Evolutionary conservation across 2,797 vertebrate species (phyloP), one percentile per base, ranked within the genome.

Genomic region (Muscicapa comitata): DNA sequence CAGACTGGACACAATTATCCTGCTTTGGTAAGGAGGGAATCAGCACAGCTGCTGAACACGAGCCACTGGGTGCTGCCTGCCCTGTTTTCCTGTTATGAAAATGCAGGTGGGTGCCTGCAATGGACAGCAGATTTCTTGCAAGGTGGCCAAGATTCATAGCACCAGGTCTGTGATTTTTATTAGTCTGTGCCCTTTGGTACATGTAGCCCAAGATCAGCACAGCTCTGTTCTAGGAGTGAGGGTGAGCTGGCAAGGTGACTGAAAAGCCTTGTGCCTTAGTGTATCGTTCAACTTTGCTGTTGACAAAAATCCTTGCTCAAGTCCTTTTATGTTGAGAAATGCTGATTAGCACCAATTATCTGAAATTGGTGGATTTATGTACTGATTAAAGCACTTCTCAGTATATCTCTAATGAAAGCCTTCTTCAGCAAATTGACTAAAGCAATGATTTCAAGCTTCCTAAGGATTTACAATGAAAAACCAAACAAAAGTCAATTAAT

Each of bases 321-420:
- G 75, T 73, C 63, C 78, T 94, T 93, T 95, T 86, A 68, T 93
- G 54, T 53, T 95, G 76, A 88, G 73, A 94, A 93, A 90, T 84
- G 1, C 62, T 78, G 81, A 95, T 95, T 93, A 97, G 71, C 63
- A 95, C 42, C 38, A 95, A 93, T 96, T 95, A 95, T 79, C 81
- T 92, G 73, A 94, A 96, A 92, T 28, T 90, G 81, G 37, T 93
- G 67, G 53, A 96, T 88, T 94, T 50, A 67, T 94, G 57, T 88
- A 83, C 65, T 94, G 91, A 93, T 97, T 93, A 96, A 94, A 81
- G 63, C 53, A 55, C 66, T 84, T 40, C 63, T 86, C 72, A 67
- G 37, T 79, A 20, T 78, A 90, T 75, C 31, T 38, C 63, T 91
- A 94, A 86, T 67, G 77, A 96, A 95, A 93, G 88, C 24, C 65